Conservation (phyloP, 2,888 invertebrate species). For the Microctonus brassicae region DNA sequence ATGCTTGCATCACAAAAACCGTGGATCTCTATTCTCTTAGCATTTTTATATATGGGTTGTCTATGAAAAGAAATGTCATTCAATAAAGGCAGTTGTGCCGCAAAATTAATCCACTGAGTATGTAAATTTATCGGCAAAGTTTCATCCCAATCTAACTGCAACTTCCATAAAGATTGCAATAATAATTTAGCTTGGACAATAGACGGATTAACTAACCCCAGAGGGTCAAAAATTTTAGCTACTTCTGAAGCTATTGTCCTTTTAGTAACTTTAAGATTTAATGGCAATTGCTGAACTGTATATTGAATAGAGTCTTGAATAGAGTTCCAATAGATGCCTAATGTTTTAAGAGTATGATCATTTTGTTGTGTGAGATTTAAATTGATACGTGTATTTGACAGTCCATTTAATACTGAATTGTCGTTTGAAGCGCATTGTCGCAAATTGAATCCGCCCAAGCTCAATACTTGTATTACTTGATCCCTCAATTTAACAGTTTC, state of each 20-base stretch:
- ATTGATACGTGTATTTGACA: slow-evolving; percentile 29
- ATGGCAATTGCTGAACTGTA: slow-evolving; percentile 17
- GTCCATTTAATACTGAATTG: slow-evolving; percentile 15
- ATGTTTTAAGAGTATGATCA: slow-evolving; percentile 31
- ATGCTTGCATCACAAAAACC: slow-evolving; percentile 49
- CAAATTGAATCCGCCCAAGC: slow-evolving; percentile 34
- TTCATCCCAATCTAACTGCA: slow-evolving; percentile 47
- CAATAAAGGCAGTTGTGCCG: slow-evolving; percentile 31
- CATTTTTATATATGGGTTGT: slow-evolving; percentile 21
- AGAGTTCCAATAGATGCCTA: slow-evolving; percentile 41
- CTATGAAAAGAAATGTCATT: slow-evolving; percentile 40
- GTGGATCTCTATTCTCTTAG: slow-evolving; percentile 36
- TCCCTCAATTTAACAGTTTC: slow-evolving; percentile 32
- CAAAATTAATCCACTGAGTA: slow-evolving; percentile 37
- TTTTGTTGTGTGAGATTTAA: slow-evolving; percentile 15
- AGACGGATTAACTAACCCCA: slow-evolving; percentile 45
- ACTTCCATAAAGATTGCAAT: slow-evolving; percentile 47
- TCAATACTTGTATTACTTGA: slow-evolving; percentile 28
- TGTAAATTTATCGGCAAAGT: slow-evolving; percentile 40
- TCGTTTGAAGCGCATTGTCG: slow-evolving; percentile 48
- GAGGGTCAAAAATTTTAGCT: slow-evolving; percentile 47
- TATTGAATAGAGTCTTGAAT: slow-evolving; percentile 35
- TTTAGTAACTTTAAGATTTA: slow-evolving; percentile 33
- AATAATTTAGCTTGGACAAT: slow-evolving; percentile 44
- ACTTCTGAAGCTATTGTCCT: slow-evolving; percentile 46